Percentiles rank a stretch among this genome's conserved stretches.
Conservation (phyloP, 92 coral and sea anemone genomes). For the Phymanthus crucifer region DNA sequence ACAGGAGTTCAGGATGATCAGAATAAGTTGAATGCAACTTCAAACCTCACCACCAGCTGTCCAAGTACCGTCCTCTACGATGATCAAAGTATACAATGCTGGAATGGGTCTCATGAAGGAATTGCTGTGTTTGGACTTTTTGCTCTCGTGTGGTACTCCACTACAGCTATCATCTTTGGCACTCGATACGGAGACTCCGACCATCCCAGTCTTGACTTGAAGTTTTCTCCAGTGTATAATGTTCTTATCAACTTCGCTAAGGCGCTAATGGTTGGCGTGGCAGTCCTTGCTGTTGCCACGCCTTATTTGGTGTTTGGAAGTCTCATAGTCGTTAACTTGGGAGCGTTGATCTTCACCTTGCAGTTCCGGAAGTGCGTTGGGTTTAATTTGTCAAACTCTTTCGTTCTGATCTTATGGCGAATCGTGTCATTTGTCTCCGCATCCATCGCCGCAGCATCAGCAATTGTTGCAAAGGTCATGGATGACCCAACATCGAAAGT, state of each 20-base stretch:
- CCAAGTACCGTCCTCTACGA: slow-evolving; percentile 60
- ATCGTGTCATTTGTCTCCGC: slow-evolving; percentile 74
- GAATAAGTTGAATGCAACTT: slow-evolving; percentile 21
- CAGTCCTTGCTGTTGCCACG: slow-evolving; percentile 67
- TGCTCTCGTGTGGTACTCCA: slow-evolving; percentile 93
- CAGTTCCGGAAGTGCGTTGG: slow-evolving; percentile 59
- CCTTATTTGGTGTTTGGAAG: slow-evolving; percentile 48
- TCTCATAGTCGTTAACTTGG: slow-evolving; percentile 60
- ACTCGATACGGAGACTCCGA: slow-evolving; percentile 94
- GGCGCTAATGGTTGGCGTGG: slow-evolving; percentile 92
- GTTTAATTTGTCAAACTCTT: slow-evolving; percentile 74
- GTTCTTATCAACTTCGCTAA: slow-evolving; percentile 73
- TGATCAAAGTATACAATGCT: slow-evolving; percentile 73
- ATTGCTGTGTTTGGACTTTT: slow-evolving; percentile 85
- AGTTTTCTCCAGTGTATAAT: slow-evolving; percentile 91
- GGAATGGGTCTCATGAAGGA: slow-evolving; percentile 79
- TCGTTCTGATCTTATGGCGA: slow-evolving; percentile 80
- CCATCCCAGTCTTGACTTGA: slow-evolving; percentile 82
- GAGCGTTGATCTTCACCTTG: slow-evolving; percentile 73
- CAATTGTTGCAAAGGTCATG: slow-evolving; percentile 59
- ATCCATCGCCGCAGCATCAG: slow-evolving; percentile 63
- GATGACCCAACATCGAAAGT: slow-evolving; percentile 58
- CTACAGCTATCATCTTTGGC: slow-evolving; percentile 90
- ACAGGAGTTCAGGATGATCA: neutral
- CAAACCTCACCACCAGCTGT: slow-evolving; percentile 23